Conservation (phyloP, 1,140 invertebrate genomes). For the Euschistus heros region DNA sequence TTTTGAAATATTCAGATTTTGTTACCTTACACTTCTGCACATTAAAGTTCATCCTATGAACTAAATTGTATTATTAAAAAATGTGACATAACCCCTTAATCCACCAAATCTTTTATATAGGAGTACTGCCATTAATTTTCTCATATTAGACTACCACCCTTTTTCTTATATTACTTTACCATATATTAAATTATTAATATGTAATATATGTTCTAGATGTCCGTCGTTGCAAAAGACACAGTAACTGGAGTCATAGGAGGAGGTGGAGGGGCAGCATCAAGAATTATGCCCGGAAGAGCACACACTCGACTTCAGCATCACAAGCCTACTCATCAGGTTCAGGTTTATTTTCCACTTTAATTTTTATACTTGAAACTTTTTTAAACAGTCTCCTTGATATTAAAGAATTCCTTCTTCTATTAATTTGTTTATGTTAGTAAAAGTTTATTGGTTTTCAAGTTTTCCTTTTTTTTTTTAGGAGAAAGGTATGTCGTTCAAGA, state of each 20-base stretch:
- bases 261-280: conserved; percentile 27
- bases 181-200: neutral
- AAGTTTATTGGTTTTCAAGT: neutral
- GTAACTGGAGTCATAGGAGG: conserved; percentile 12
- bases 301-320: conserved; percentile 10
- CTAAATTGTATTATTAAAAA: no score
- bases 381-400: neutral
- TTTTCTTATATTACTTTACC: no score
- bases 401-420: neutral
- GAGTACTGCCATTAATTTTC: no score
- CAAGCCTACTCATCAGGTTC: conserved; percentile 11
- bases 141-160: no score
- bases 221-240: conserved; percentile 25
- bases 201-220: conserved; percentile 23
- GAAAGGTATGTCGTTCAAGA: conserved; percentile 28
- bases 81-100: no score
- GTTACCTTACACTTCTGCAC: no score
- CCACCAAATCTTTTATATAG: no score
- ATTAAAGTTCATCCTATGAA: no score
- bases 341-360: neutral
- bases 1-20: no score
- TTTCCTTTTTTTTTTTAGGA: neutral
- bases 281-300: conserved; percentile 28
- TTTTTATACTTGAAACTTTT: neutral
- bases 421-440: neutral